Evolutionary conservation across 2,113 vertebrate genomes (phyloP).

Genomic region (Cynocephalus volans): DNA sequence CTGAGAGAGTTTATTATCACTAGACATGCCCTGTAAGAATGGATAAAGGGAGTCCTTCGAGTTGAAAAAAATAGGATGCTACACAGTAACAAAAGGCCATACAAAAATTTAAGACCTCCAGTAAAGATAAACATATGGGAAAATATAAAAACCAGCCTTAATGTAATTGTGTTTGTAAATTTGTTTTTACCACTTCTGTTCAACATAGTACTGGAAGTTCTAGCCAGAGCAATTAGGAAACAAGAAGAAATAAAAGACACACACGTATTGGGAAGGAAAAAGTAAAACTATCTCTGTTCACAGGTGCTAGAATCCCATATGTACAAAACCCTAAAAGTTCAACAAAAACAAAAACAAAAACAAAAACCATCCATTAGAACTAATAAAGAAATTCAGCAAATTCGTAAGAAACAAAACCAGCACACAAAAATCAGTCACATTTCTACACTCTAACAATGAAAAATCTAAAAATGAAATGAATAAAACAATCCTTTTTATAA

Average conservation of each 20-base stretch:
- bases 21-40: background rate
- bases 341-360: background rate
- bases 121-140: background rate
- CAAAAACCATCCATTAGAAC: background rate
- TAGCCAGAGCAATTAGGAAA: background rate
- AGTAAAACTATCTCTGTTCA: background rate
- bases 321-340: background rate
- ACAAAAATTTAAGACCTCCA: background rate
- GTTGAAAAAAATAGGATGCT: background rate
- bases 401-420: background rate
- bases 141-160: background rate
- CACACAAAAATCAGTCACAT: background rate
- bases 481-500: background rate
- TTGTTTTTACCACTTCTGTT: background rate
- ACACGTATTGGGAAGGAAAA: background rate
- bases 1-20: background rate
- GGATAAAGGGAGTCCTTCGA: background rate
- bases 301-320: background rate
- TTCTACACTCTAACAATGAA: background rate
- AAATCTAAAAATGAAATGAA: background rate
- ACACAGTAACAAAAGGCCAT: background rate
- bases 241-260: background rate
- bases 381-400: background rate
- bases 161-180: background rate
- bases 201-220: background rate